Evolutionary conservation across 2,113 vertebrate genomes (phyloP), one percentile per base, ranked within the genome.

Genomic region (Oncorhynchus nerka): DNA sequence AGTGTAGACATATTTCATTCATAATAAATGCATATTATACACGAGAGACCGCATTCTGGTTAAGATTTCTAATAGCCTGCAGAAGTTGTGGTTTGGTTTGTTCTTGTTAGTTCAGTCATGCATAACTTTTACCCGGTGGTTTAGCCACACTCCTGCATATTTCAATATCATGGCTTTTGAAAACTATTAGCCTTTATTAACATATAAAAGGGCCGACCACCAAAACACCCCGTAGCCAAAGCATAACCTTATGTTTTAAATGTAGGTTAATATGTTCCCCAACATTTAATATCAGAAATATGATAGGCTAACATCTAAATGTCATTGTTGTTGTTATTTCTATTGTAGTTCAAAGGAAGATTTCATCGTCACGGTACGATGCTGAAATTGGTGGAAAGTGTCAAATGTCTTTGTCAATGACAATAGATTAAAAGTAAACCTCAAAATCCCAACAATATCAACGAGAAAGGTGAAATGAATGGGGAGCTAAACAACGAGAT

Each of bases 31-130:
- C 4, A 55, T 67, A 70, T 74, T 32, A 70, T 66, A 65, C 13
- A 68, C 49, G 28, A 75, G 19, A 68, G 55, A 68, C 62, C 71
- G 73, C 20, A 32, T 61, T 59, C 48, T 11, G 57, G 16, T 73
- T 69, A 64, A 22, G 24, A 28, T 67, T 32, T 34, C 61, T 66
- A 68, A 68, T 68, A 68, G 16, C 30, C 78, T 66, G 65, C 48
- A 71, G n/a, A 65, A 75, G 45, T 57, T 76, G 73, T 34, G 39
- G 61, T 75, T 73, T 49, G 68, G 68, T 79, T 55, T 48, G n/a
- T 65, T 72, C 79, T 57, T 72, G 62, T 71, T 74, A 61, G 55
- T 19, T 72, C 74, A 68, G 32, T 73, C 74, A 68, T 75, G 69
- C 79, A 75, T 72, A 48, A 7, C 28, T 68, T 61, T 32, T 61